Percentiles rank a stretch among this genome's conserved stretches.
phyloP scores from a whole-genome alignment of 2,888 invertebrate genomes.

The Andrena trimmerana region DNA sequence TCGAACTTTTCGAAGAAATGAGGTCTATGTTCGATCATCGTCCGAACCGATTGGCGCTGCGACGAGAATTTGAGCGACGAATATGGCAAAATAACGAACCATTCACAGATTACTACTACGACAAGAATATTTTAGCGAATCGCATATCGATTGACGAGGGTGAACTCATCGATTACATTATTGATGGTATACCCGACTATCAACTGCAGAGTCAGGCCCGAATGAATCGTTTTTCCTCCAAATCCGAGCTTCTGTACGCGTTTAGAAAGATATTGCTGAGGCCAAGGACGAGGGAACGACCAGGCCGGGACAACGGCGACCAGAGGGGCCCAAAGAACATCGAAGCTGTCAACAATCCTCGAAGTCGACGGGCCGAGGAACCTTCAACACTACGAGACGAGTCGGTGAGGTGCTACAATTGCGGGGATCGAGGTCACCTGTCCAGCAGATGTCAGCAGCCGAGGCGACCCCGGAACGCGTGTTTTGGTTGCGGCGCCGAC shows the following conservation, averaged over 20 bases:
- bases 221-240: neutral
- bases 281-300: neutral
- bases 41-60: neutral
- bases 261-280: neutral
- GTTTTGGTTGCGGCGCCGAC: too few species aligned
- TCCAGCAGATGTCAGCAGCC: too few species aligned
- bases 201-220: neutral
- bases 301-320: too few species aligned
- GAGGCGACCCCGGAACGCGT: too few species aligned
- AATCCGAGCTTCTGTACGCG: neutral
- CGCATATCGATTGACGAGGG: neutral
- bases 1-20: too few species aligned
- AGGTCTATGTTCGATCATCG: too few species aligned
- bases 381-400: too few species aligned
- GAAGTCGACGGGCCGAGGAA: too few species aligned
- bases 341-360: too few species aligned
- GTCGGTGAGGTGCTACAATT: too few species aligned
- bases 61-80: neutral
- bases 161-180: neutral
- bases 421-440: too few species aligned
- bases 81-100: neutral
- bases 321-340: too few species aligned
- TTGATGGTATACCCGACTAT: neutral
- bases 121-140: neutral
- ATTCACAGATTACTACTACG: neutral